A percentile compares a stretch with the other conserved stretches of the same genome.
phyloP scores from a whole-genome alignment of 2,113 vertebrate genomes.

The Tauraco erythrolophus region DNA sequence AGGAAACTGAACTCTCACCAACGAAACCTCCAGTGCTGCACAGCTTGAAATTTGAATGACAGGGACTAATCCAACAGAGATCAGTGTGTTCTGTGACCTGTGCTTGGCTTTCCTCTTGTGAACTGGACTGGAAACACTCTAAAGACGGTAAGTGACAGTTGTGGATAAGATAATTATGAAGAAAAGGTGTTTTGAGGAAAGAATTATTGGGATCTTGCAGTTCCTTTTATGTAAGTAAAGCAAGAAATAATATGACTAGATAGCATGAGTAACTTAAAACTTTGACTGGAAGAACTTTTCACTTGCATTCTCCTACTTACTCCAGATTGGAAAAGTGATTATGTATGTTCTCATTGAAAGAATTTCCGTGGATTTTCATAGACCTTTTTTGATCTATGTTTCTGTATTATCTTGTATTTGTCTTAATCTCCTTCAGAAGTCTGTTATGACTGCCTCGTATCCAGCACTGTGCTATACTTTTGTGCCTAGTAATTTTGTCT shows the following conservation, averaged over 20 bases:
- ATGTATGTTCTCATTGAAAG: neutral
- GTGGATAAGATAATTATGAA: neutral
- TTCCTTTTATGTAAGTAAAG: neutral
- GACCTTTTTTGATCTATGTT: neutral
- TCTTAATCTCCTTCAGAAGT: neutral
- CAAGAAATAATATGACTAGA: neutral
- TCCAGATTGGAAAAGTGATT: neutral
- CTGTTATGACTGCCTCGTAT: neutral
- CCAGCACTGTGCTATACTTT: neutral
- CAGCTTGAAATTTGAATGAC: neutral
- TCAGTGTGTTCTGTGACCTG: neutral
- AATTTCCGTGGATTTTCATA: neutral
- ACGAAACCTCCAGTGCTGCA: neutral
- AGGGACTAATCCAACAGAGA: neutral
- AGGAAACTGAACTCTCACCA: neutral
- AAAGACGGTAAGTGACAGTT: neutral
- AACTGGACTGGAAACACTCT: neutral
- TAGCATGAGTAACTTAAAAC: neutral
- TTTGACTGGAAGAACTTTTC: neutral
- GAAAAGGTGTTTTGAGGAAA: neutral
- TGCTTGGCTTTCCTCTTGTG: neutral
- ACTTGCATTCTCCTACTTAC: neutral
- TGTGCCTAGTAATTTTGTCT: neutral
- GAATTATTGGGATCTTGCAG: fast-evolving
- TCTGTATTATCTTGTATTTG: neutral